Percentiles rank a stretch among this genome's conserved stretches.
phyloP scores from a whole-genome alignment of 2,113 vertebrate species.

The Silurus glanis region DNA sequence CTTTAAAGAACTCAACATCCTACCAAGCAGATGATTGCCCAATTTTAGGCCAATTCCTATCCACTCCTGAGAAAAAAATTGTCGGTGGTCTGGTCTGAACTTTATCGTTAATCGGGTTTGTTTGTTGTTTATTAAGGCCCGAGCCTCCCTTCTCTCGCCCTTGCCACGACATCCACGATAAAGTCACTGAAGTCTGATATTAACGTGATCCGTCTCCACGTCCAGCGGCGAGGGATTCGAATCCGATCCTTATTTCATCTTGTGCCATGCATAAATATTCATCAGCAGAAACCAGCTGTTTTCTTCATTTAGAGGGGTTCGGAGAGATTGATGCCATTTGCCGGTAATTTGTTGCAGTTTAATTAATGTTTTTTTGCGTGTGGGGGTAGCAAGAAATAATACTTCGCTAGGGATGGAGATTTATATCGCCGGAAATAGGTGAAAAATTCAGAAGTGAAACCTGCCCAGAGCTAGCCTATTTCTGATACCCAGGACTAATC shows the following conservation, averaged over 20 bases:
- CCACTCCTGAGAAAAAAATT: slow-evolving; percentile 44
- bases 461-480: slow-evolving; percentile 16
- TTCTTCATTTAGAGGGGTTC: slow-evolving; percentile 64
- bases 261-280: slow-evolving; percentile 70
- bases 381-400: slow-evolving; percentile 53
- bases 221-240: slow-evolving; percentile 48
- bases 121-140: slow-evolving; percentile 36
- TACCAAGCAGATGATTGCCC: slow-evolving; percentile 56
- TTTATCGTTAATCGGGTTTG: slow-evolving; percentile 60
- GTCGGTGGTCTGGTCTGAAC: slow-evolving; percentile 52
- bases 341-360: slow-evolving; percentile 68
- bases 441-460: slow-evolving; percentile 37
- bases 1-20: slow-evolving; percentile 52
- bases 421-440: slow-evolving; percentile 28
- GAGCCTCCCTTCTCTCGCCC: slow-evolving; percentile 54
- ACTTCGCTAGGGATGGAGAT: slow-evolving; percentile 47
- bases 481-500: slow-evolving; percentile 23
- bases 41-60: slow-evolving; percentile 65
- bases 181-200: slow-evolving; percentile 42
- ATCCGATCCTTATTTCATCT: slow-evolving; percentile 59
- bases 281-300: slow-evolving; percentile 73
- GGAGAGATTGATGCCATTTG: slow-evolving; percentile 60
- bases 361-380: slow-evolving; percentile 60
- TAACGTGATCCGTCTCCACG: slow-evolving; percentile 47
- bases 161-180: slow-evolving; percentile 6